phyloP scores from a whole-genome alignment of 2,113 vertebrate species.

The Speoplatyrhinus poulsoni region DNA sequence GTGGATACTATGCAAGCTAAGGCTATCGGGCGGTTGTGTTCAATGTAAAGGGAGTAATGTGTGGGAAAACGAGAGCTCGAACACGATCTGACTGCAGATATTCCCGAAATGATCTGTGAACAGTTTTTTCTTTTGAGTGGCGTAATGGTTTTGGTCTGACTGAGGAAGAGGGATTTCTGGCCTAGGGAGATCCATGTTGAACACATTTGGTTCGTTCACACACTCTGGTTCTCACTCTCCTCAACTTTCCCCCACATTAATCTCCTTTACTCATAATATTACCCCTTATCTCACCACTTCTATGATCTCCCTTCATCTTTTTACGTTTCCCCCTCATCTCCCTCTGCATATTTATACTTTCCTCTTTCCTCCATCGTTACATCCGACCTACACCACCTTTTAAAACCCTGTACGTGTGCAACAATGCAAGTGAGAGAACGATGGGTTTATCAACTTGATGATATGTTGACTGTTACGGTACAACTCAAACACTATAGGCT shows the following conservation, averaged over 20 bases:
- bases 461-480: background rate
- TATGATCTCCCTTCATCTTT: conserved; percentile 4
- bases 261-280: conserved; percentile 49
- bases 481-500: conserved; percentile 41
- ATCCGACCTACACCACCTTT: background rate
- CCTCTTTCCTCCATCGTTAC: conserved; percentile 3
- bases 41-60: conserved; percentile 44
- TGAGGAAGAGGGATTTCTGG: conserved; percentile 39
- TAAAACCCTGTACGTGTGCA: conserved; percentile 6
- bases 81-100: conserved; percentile 46
- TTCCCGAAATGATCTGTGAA: conserved; percentile 35
- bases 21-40: conserved; percentile 42
- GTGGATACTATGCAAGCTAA: conserved; percentile 34
- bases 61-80: conserved; percentile 51
- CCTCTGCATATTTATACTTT: background rate
- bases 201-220: conserved; percentile 33
- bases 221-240: conserved; percentile 39
- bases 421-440: background rate
- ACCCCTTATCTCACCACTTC: background rate
- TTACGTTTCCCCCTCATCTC: background rate
- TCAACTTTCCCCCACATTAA: conserved; percentile 32
- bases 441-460: conserved; percentile 20
- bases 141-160: conserved; percentile 49
- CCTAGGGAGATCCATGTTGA: conserved; percentile 52
- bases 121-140: conserved; percentile 34